Base-by-base conservation (phyloP, 2,888 invertebrate species). In the Epirrhoe tristata region DNA sequence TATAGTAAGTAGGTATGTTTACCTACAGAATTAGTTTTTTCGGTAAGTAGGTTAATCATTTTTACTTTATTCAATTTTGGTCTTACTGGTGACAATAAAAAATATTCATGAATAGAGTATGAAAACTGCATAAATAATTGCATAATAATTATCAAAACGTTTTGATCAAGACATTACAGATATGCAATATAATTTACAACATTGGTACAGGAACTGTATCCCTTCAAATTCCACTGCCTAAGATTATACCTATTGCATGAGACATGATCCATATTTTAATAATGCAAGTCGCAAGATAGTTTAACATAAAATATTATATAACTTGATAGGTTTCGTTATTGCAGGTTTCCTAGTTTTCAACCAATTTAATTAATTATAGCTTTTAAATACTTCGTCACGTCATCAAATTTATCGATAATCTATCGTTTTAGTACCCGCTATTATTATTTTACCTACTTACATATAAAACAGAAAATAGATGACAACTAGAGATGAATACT, bases 201-300 rank as follows among this genome's bases (percentile, higher is more conserved):
- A 54, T 63, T 58, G 56, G 54, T 52, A 54, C 60, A 61, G 36
- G 59, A 59, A 56, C 59, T 58, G 55, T 61, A 64, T 48, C 51
- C 63, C 56, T 62, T 16, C 67, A 67, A 71, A 69, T 50, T 65
- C 56, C 55, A 60, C 55, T 32, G 34, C 53, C 54, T 34, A 70
- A 58, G 67, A 72, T 63, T 65, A n/a, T n/a, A n/a, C n/a, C n/a
- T n/a, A 58, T 61, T 39, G 61, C 67, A 59, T 58, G 32, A 66
- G 51, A 68, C 63, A 58, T 56, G 66, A 63, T 63, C 64, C 48
- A 65, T 70, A 74, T 71, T 59, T 70, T 70, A 71, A 34, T 59
- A 8, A 66, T 74, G 67, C 54, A 65, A 67, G 69, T 58, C 24
- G 24, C 24, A 2, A 52, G 64, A 67, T 72, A 61, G 52, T 57